Conservation (phyloP, 2,113 vertebrate species). For the Pangasianodon gigas region DNA sequence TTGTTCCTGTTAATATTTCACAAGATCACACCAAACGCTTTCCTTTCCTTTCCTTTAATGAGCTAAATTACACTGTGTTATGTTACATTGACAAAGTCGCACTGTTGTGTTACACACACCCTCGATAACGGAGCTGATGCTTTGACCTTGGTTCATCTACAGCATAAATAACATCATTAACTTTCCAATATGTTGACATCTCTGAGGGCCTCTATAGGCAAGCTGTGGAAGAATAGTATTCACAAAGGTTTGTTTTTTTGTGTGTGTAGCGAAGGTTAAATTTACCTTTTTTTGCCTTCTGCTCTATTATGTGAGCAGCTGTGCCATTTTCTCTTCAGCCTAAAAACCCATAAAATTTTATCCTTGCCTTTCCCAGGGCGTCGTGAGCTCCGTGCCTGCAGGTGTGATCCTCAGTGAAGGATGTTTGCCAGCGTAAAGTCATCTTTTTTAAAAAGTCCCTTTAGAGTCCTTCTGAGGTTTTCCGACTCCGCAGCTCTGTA, state of each 20-base stretch:
- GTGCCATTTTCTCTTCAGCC: constrained; percentile 52
- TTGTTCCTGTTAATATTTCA: not conserved
- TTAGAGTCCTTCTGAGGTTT: constrained; percentile 17
- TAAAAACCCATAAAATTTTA: constrained; percentile 56
- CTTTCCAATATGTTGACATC: constrained; percentile 42
- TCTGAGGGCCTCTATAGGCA: constrained; percentile 48
- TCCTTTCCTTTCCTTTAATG: not conserved
- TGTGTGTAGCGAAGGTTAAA: constrained; percentile 51
- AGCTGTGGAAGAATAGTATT: constrained; percentile 40
- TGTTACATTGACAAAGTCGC: not conserved
- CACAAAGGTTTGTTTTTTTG: constrained; percentile 3
- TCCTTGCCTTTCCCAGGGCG: constrained; percentile 51
- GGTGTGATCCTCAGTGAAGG: constrained; percentile 44
- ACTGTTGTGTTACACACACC: not conserved
- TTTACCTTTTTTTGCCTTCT: constrained; percentile 38
- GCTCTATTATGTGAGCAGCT: constrained; percentile 55
- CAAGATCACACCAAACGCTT: not conserved
- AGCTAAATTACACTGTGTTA: not conserved
- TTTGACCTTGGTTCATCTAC: constrained; percentile 48
- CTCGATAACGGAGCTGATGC: not conserved
- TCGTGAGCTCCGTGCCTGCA: constrained; percentile 46
- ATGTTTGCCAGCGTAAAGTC: constrained; percentile 37
- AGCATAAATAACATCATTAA: constrained; percentile 50
- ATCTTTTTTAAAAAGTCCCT: constrained; percentile 38
- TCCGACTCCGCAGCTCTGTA: constrained; percentile 33